Conservation (phyloP, 2,888 invertebrate species). For the Priocnemis perturbator region DNA sequence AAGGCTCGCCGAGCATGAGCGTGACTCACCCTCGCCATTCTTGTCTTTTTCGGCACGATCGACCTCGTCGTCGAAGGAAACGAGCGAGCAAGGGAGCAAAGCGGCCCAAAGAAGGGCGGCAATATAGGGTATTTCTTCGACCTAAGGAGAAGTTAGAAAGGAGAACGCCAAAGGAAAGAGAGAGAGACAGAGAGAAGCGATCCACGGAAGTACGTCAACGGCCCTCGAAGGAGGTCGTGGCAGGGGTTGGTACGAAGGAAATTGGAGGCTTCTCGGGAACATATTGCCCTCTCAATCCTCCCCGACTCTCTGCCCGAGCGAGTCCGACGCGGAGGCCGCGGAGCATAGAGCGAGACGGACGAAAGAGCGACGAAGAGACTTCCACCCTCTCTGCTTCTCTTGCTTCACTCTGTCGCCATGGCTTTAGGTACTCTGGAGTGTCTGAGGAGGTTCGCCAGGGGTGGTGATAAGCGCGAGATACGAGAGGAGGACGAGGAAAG, state of each 20-base stretch:
- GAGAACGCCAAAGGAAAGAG: background rate
- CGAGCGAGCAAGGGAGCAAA: background rate
- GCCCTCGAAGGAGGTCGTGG: constrained; percentile 6
- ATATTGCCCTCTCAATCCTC: constrained; percentile 63
- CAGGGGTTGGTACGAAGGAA: constrained; percentile 54
- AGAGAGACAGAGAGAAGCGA: background rate
- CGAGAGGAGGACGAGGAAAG: no score
- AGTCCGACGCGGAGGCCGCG: no score
- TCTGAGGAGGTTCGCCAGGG: constrained; percentile 14
- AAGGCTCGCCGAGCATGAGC: no score
- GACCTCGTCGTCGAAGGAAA: background rate
- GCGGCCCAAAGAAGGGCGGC: no score
- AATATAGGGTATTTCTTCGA: no score
- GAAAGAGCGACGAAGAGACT: background rate
- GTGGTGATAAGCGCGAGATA: background rate
- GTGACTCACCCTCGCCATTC: no score
- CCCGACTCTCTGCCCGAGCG: constrained; percentile 19
- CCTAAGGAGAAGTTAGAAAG: no score
- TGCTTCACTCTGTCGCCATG: background rate
- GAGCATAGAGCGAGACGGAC: no score
- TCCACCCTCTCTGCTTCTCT: background rate
- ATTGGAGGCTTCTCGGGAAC: constrained; percentile 63
- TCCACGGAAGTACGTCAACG: constrained; percentile 7
- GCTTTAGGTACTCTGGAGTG: no score
- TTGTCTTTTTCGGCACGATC: no score